phyloP scores from a whole-genome alignment of 2,797 vertebrate genomes.

The Helicolenus hilgendorfi region DNA sequence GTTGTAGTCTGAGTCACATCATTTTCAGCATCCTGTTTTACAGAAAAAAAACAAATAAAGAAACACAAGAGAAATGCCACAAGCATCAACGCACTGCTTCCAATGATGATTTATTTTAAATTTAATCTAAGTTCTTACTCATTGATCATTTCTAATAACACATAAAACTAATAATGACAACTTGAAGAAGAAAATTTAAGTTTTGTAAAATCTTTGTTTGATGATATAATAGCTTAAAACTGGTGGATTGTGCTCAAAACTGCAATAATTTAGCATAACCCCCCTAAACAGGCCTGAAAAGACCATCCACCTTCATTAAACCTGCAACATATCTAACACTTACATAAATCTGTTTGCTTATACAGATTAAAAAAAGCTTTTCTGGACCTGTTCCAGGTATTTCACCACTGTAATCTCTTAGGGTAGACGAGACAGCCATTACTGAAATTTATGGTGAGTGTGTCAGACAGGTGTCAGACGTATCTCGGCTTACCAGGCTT shows the following conservation, averaged over 20 bases:
- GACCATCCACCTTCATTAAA: neutral
- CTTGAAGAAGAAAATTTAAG: neutral
- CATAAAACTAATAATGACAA: neutral
- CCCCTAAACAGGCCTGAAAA: neutral
- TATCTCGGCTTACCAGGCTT: neutral
- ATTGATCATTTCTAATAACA: neutral
- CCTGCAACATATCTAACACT: neutral
- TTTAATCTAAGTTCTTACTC: neutral
- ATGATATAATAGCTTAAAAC: neutral
- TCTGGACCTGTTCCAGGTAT: slow-evolving; percentile 7
- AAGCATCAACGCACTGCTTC: neutral
- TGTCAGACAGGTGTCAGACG: slow-evolving; percentile 17
- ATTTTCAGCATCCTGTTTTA: neutral
- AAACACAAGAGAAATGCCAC: neutral
- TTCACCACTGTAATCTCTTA: slow-evolving; percentile 3
- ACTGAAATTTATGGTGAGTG: slow-evolving; percentile 3
- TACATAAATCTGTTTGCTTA: neutral
- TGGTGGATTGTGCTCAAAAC: neutral
- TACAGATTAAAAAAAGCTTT: neutral
- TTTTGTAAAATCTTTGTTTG: neutral
- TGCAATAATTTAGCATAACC: neutral
- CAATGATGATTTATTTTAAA: neutral
- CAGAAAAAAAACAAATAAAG: neutral
- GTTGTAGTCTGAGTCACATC: too few relatives aligned
- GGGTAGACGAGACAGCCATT: neutral